Conservation (phyloP, 2,797 vertebrate genomes). For the Urocyon cinereoargenteus region DNA sequence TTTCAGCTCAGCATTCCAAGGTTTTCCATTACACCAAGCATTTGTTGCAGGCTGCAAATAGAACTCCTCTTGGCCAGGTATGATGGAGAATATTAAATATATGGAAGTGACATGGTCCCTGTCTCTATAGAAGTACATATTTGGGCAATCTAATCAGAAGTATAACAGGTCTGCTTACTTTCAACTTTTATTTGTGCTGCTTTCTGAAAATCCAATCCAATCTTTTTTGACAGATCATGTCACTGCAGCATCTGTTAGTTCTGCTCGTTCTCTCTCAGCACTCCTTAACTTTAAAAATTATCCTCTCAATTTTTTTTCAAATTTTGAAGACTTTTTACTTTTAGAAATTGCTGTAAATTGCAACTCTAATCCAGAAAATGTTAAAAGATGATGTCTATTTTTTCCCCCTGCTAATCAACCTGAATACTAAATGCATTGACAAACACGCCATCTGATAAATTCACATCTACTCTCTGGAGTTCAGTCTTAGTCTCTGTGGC, state of each 20-base stretch:
- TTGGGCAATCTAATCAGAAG: background rate
- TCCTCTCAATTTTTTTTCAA: background rate
- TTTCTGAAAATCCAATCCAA: slow-evolving; percentile 20
- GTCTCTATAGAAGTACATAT: background rate
- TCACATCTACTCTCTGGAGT: background rate
- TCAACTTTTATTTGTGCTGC: background rate
- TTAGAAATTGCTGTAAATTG: background rate
- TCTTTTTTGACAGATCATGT: background rate
- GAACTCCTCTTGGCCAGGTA: background rate
- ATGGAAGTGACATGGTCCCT: background rate
- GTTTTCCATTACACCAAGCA: background rate
- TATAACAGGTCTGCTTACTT: background rate
- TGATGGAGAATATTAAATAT: background rate
- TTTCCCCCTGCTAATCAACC: background rate
- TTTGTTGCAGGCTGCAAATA: background rate
- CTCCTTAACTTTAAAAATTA: background rate
- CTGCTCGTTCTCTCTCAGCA: background rate
- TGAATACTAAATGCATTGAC: background rate
- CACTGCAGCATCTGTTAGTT: background rate
- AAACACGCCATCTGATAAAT: background rate
- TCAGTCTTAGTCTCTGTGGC: background rate
- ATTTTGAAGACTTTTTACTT: background rate
- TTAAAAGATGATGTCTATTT: background rate
- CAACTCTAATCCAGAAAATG: background rate
- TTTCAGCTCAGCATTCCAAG: background rate